Conservation (phyloP, 2,113 vertebrate species). For the Microtus pennsylvanicus region DNA sequence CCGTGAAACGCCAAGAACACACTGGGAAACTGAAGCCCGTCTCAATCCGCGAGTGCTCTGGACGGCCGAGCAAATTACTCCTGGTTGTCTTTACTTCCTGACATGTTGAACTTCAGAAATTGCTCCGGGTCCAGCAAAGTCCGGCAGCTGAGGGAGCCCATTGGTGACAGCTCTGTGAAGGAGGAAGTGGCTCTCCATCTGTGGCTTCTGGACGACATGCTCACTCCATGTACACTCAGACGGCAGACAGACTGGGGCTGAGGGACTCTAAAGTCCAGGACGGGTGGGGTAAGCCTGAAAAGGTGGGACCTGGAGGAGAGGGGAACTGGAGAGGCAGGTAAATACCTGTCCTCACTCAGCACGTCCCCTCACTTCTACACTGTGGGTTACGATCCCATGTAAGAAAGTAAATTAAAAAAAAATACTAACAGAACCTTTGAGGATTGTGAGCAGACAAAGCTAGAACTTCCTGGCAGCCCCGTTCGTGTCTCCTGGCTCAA, state of each 20-base stretch:
- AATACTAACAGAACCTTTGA: not conserved
- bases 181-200: accelerated
- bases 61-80: not conserved
- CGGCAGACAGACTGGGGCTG: accelerated
- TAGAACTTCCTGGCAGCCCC: not conserved
- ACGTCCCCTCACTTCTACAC: not conserved
- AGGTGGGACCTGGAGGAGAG: not conserved
- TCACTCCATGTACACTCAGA: no score
- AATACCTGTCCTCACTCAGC: not conserved
- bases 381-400: not conserved
- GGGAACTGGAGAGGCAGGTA: accelerated
- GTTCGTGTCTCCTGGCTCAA: not conserved
- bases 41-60: not conserved
- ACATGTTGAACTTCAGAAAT: not conserved
- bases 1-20: not conserved
- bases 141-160: not conserved
- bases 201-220: not conserved
- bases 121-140: not conserved
- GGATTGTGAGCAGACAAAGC: not conserved
- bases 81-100: not conserved
- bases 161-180: accelerated
- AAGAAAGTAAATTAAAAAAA: not conserved
- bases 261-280: not conserved
- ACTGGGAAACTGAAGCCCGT: accelerated
- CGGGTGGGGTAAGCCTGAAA: accelerated